A percentile compares a stretch with the other conserved stretches of the same genome.
phyloP scores from a whole-genome alignment of 2,113 vertebrate genomes.

The Centropus unirufus region DNA sequence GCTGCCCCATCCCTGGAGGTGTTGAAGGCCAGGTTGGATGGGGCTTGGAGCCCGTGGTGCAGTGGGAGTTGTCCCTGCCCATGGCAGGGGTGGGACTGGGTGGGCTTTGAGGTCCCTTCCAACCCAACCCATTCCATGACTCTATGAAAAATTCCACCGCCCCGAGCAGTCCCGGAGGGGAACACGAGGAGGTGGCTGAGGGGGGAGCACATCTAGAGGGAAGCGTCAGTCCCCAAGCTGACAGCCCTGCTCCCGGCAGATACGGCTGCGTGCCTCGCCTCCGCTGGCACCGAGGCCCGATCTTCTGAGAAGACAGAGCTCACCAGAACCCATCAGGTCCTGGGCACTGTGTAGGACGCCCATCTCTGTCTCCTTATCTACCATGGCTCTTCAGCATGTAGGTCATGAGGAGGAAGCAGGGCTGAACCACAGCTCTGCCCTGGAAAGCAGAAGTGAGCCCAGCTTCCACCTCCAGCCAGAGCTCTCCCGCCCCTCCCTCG shows the following conservation, averaged over 20 bases:
- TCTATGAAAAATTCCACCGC: background rate
- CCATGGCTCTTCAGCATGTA: slow-evolving; percentile 17
- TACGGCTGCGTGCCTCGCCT: fast-evolving
- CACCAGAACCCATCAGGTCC: background rate
- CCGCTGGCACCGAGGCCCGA: background rate
- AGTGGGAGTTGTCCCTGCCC: too few species aligned
- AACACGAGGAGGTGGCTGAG: background rate
- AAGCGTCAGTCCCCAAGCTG: background rate
- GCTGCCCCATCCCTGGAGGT: too few species aligned
- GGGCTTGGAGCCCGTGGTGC: too few species aligned
- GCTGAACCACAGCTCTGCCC: slow-evolving; percentile 47
- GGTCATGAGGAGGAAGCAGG: slow-evolving; percentile 51
- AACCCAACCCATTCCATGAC: too few species aligned
- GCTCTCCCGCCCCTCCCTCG: background rate
- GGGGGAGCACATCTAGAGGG: background rate
- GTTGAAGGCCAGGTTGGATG: too few species aligned
- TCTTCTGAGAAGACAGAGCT: background rate
- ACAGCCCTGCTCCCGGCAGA: fast-evolving
- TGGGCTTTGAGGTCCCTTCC: too few species aligned
- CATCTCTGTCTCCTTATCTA: background rate
- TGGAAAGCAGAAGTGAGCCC: slow-evolving; percentile 68
- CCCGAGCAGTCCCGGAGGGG: background rate
- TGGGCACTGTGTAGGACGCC: background rate
- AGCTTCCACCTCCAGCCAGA: slow-evolving; percentile 15
- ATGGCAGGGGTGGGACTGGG: too few species aligned